Conservation (phyloP, 2,888 invertebrate genomes). For the Apodemia hepburni region DNA sequence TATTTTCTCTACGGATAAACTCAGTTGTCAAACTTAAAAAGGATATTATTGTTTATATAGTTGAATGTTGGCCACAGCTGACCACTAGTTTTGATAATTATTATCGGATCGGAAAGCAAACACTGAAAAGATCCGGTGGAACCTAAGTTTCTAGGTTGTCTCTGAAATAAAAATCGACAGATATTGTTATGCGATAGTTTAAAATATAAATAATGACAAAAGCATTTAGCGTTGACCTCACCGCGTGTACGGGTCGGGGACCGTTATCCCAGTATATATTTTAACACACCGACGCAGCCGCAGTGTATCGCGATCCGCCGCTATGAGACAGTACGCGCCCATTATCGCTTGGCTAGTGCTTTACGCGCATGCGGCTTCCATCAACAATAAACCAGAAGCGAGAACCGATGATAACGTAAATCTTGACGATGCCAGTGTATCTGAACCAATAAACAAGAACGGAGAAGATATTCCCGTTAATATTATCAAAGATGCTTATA, state of each 20-base stretch:
- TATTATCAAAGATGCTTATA: conserved; percentile 47
- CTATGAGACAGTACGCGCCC: conserved; percentile 65
- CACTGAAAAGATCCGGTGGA: too few relatives aligned
- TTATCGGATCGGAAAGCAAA: too few relatives aligned
- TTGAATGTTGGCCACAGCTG: too few relatives aligned
- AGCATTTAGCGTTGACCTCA: conserved; percentile 48
- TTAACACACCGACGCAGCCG: conserved; percentile 40
- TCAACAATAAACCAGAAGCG: conserved; percentile 36
- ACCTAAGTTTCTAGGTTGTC: too few relatives aligned
- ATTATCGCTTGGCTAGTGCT: conserved; percentile 50
- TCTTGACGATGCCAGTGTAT: conserved; percentile 36
- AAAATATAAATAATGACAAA: conserved; percentile 64
- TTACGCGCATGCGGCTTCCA: conserved; percentile 52
- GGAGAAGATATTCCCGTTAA: conserved; percentile 53
- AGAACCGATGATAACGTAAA: conserved; percentile 35
- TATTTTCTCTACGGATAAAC: too few relatives aligned
- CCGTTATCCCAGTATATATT: conserved; percentile 72
- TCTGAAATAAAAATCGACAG: neutral
- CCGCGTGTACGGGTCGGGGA: conserved; percentile 41
- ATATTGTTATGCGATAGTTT: conserved; percentile 38
- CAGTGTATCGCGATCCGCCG: conserved; percentile 48
- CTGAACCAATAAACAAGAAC: conserved; percentile 45
- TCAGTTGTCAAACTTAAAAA: too few relatives aligned
- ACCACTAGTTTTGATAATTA: too few relatives aligned
- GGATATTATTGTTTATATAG: too few relatives aligned